These are phyloP conservation scores for Drosophila baimaii DNA, from an alignment of 1,140 invertebrate genomes.

Conservation along the genomic window DNA sequence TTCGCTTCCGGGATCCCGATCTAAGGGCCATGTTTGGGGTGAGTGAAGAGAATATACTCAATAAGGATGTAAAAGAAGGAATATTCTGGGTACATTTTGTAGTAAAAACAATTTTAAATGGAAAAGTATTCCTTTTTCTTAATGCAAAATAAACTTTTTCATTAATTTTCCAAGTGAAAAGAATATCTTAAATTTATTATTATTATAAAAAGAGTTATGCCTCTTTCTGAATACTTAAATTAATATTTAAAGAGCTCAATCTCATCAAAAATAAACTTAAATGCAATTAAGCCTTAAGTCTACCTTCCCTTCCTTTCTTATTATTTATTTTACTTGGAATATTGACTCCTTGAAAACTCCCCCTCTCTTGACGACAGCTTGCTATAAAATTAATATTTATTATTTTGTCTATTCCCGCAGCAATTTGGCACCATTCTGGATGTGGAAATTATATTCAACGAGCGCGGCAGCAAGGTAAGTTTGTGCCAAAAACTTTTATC, in stretches of 20 bases:
- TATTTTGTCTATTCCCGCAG: slow-evolving; percentile 86
- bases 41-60: slow-evolving; percentile 85
- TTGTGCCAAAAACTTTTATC: slow-evolving; percentile 24
- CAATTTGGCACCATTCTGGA: slow-evolving; percentile 99
- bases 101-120: background rate
- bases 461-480: slow-evolving; percentile 99
- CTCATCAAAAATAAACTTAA: background rate
- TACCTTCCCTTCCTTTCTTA: too few relatives aligned
- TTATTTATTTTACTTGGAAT: slow-evolving; percentile 1
- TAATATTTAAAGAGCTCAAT: too few relatives aligned
- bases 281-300: background rate
- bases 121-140: background rate
- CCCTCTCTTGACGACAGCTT: slow-evolving; percentile 2
- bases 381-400: slow-evolving; percentile 38
- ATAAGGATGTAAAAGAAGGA: background rate
- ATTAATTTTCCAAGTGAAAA: background rate
- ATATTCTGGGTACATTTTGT: background rate
- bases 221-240: too few relatives aligned
- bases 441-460: slow-evolving; percentile 99
- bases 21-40: slow-evolving; percentile 99
- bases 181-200: too few relatives aligned
- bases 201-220: too few relatives aligned
- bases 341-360: slow-evolving; percentile 10
- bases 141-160: background rate
- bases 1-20: slow-evolving; percentile 98